A percentile compares a stretch with the other conserved stretches of the same genome.
Evolutionary conservation across 2,888 invertebrate genomes (phyloP).

Genomic region (Trichogramma dendrolimi): DNA sequence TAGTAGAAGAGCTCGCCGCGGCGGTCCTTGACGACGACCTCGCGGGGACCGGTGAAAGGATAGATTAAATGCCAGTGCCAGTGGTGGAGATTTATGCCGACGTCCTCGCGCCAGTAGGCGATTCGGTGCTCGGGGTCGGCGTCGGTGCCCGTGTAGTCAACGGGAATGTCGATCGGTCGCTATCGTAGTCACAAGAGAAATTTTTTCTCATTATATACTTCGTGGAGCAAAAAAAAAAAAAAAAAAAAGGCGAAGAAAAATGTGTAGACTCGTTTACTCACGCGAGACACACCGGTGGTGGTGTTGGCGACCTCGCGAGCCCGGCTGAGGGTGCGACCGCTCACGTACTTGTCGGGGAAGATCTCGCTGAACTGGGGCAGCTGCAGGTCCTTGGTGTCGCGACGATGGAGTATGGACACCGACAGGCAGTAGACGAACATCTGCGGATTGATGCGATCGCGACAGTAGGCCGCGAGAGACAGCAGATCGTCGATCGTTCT

Average conservation of each 20-base stretch:
- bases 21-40: slow-evolving; percentile 69
- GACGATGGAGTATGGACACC: slow-evolving; percentile 67
- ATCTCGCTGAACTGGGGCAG: too few relatives aligned
- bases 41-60: slow-evolving; percentile 65
- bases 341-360: too few relatives aligned
- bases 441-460: slow-evolving; percentile 73
- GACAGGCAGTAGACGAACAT: slow-evolving; percentile 76
- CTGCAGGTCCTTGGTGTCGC: too few relatives aligned
- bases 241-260: too few relatives aligned
- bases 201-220: too few relatives aligned
- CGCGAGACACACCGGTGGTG: too few relatives aligned
- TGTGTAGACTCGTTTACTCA: too few relatives aligned
- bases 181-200: slow-evolving; percentile 36
- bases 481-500: slow-evolving; percentile 66
- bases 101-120: slow-evolving; percentile 80
- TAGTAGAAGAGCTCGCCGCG: slow-evolving; percentile 68
- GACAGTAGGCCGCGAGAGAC: slow-evolving; percentile 66
- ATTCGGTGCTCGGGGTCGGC: slow-evolving; percentile 73
- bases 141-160: slow-evolving; percentile 70
- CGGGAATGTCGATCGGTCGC: slow-evolving; percentile 66
- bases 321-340: too few relatives aligned
- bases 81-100: slow-evolving; percentile 70
- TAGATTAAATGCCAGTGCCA: slow-evolving; percentile 62
- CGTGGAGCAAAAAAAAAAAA: too few relatives aligned
- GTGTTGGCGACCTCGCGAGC: too few relatives aligned